Conservation (phyloP, 1,140 invertebrate species). For the Drosophila miranda region DNA sequence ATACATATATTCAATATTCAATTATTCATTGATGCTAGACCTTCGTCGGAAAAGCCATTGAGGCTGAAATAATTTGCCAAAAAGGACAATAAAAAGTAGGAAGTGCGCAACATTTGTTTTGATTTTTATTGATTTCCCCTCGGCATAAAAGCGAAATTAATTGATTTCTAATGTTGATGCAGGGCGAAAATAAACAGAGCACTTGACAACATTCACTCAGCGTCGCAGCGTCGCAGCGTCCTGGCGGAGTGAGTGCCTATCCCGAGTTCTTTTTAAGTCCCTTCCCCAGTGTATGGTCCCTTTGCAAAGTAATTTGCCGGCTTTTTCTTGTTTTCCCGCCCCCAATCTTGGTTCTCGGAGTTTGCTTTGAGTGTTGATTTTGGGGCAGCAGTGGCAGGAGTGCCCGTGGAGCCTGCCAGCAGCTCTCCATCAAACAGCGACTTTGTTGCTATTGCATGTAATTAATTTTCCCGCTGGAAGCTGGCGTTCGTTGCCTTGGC, state of each 20-base stretch:
- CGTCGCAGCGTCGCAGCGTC: neutral
- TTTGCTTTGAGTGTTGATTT: conserved; percentile 60
- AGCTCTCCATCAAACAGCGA: conserved; percentile 24
- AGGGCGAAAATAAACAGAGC: conserved; percentile 54
- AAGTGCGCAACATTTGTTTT: conserved; percentile 24
- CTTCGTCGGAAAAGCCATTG: neutral
- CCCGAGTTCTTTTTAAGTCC: too few relatives aligned
- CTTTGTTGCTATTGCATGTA: conserved; percentile 62
- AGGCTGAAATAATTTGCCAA: conserved; percentile 26
- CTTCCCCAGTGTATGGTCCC: neutral
- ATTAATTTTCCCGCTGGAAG: conserved; percentile 62
- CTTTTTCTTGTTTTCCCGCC: conserved; percentile 4
- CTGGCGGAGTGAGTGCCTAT: too few relatives aligned
- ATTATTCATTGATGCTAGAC: conserved; percentile 33
- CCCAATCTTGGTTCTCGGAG: conserved; percentile 43
- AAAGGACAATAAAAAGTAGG: conserved; percentile 27
- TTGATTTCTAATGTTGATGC: conserved; percentile 66
- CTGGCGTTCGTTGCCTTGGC: conserved; percentile 5
- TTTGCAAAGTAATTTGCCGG: conserved; percentile 7
- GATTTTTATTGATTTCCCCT: conserved; percentile 54
- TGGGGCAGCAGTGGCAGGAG: conserved; percentile 17
- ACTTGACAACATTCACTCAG: conserved; percentile 53
- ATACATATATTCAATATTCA: conserved; percentile 5
- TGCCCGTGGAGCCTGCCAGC: conserved; percentile 24
- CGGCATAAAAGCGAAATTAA: conserved; percentile 50